Evolutionary conservation across 2,113 vertebrate genomes (phyloP), one percentile per base, ranked within the genome.

Genomic region (Oreochromis niloticus): DNA sequence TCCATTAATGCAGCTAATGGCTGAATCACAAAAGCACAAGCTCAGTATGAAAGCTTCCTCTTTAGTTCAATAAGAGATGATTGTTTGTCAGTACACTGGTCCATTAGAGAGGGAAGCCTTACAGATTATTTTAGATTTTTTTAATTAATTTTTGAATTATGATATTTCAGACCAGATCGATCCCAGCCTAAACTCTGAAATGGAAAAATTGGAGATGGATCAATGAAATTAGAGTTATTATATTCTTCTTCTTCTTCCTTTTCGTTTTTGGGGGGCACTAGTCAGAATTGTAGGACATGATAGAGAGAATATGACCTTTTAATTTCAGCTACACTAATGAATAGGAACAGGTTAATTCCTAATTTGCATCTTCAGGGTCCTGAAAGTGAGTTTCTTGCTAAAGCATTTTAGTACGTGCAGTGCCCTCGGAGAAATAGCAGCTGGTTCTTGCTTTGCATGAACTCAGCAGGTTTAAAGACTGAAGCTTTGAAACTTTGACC

Each of bases 181-280:
- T 16, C 2, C 3, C 9, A 27, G 41, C 13, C 2, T 0, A 6
- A 73, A 46, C 0, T 39, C 68, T 73, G 5, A 73, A 4, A 48
- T 27, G 22, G 68, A 73, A 10, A 46, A 30, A 10, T 17, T 0
- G 22, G 17, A 73, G 41, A 0, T 73, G 22, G 68, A 73, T 71
- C n/a, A n/a, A 9, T 73, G 22, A 17, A 4, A 4, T 73, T 0
- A 1, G 7, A 43, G 12, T 43, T 71, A 68, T 71, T 41, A 71
- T 43, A 39, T 13, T 13, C 2, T 68, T 68, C 19, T 41, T 41
- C 39, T 68, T 68, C 63, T 0, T 68, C 10, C 19, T 12, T 22
- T 68, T 71, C 7, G 14, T 41, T 24, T 6, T 14, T 71, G 43
- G 39, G 13, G 16, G 10, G 22, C 22, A 27, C 41, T 46, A 73